These are phyloP conservation scores for Furcifer pardalis DNA, from an alignment of 2,797 vertebrate genomes.

Conservation along the genomic window DNA sequence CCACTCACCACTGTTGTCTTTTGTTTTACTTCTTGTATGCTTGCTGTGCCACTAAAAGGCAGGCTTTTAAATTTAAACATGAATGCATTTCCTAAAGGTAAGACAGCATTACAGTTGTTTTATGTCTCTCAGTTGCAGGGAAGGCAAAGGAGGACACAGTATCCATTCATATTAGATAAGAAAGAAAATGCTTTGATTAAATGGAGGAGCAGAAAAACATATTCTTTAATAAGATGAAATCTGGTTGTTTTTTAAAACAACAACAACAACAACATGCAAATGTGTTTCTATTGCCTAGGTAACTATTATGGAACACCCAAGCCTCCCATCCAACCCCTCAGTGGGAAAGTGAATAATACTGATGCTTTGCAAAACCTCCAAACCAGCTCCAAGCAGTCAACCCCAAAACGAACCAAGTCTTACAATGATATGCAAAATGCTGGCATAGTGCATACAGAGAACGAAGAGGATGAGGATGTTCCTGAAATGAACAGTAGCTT, in stretches of 20 bases:
- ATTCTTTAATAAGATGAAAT: constrained; percentile 31
- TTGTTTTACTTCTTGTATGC: constrained; percentile 73
- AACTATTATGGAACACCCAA: constrained; percentile 99
- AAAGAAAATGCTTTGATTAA: constrained; percentile 14
- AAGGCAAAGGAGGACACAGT: not conserved
- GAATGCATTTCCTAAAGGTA: constrained; percentile 49
- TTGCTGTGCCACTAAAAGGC: constrained; percentile 75
- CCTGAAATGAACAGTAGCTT: constrained; percentile 99
- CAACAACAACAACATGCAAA: constrained; percentile 82
- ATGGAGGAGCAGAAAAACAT: not conserved
- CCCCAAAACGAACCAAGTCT: constrained; percentile 93
- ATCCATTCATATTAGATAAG: not conserved
- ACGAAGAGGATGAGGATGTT: constrained; percentile 95
- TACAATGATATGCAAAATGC: constrained; percentile 99
- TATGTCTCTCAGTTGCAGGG: constrained; percentile 47
- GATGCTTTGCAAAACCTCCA: constrained; percentile 93
- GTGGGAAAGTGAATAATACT: constrained; percentile 95
- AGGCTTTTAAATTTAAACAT: constrained; percentile 53
- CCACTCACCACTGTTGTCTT: constrained; percentile 69
- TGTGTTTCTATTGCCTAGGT: constrained; percentile 91
- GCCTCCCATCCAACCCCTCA: constrained; percentile 94
- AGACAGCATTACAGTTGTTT: constrained; percentile 49
- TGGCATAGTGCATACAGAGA: constrained; percentile 93
- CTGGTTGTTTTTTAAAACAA: constrained; percentile 29
- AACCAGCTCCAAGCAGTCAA: constrained; percentile 90